These are phyloP conservation scores for Prolemur simus DNA, from an alignment of 2,113 vertebrate species.

Conservation along the genomic window DNA sequence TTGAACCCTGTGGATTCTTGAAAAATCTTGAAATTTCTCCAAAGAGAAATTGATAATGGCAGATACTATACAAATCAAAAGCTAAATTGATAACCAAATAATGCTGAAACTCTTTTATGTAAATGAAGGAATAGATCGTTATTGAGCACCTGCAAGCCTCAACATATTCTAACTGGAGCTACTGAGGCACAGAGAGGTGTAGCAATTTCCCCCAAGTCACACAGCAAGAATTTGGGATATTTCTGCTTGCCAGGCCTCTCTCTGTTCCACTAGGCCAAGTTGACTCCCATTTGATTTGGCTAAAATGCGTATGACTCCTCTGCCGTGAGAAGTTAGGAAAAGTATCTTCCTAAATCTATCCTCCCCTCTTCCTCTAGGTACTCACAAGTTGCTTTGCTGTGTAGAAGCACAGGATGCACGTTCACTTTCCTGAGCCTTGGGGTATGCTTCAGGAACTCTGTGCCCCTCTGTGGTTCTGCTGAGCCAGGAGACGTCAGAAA, in stretches of 20 bases:
- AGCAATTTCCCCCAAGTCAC: background rate
- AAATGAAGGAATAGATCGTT: background rate
- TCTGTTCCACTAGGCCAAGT: background rate
- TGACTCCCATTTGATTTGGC: background rate
- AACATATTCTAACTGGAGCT: background rate
- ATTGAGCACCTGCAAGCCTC: background rate
- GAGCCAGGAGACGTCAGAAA: background rate
- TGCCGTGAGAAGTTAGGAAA: background rate
- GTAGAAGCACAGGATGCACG: background rate
- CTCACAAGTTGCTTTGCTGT: background rate
- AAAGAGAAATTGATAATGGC: background rate
- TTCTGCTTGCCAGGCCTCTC: background rate
- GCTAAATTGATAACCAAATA: background rate
- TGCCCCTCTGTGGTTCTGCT: background rate
- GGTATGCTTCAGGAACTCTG: background rate
- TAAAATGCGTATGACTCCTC: background rate
- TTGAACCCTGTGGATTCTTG: conserved; percentile 16
- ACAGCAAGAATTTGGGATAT: background rate
- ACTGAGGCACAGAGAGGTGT: background rate
- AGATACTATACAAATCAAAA: background rate
- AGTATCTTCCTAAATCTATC: background rate
- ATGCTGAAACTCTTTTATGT: background rate
- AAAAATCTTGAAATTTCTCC: conserved; percentile 4
- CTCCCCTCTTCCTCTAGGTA: background rate
- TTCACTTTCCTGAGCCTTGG: background rate